Base-by-base conservation (phyloP, 2,888 invertebrate genomes). In the Noctuana brunneofusca region DNA sequence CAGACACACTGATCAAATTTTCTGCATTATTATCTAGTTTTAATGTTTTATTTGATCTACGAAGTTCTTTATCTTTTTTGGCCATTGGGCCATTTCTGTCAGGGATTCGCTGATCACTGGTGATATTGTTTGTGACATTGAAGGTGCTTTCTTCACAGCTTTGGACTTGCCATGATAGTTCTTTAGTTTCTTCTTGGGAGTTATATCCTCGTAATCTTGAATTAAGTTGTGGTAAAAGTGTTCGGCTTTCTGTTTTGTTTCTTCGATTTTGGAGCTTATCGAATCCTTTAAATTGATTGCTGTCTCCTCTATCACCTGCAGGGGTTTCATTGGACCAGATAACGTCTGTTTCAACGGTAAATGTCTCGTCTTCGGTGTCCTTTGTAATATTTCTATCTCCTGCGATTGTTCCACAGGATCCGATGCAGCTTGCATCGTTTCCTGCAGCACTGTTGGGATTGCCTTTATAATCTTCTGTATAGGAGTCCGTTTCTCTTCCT, bases 71-170 rank as follows among this genome's bases (percentile, higher is more conserved):
- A 91, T 78, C 69, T 84, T 89, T 70, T 79, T 76, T 27, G 90
- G 91, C 63, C 90, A 68, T 14, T 86, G 80, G 5, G 87, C 87
- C 73, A 91, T 79, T 69, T 84, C 86, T 58, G 82, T 73, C 67
- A 91, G 69, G 2, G 89, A 89, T 41, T 89, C 79, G 84, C 78
- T 87, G 79, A 91, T 81, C 32, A 83, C 74, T 67, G 91, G 90
- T 46, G 87, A 71, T 73, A 86, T 79, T 41, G 79, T 75, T 48
- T 84, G 81, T 20, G 88, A 79, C 69, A 81, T 72, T 55, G 82
- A 74, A 12, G 82, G 72, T 16, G 83, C 76, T 75, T 87, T 88
- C 70, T 83, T 86, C 74, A 76, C 72, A 60, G 78, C 72, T 64
- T 79, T 86, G 73, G 75, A 83, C 32, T 83, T 80, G 67, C 69